Conservation (phyloP, 37 sponge, comb jelly and placozoan species). For the Petrosia ficiformis region DNA sequence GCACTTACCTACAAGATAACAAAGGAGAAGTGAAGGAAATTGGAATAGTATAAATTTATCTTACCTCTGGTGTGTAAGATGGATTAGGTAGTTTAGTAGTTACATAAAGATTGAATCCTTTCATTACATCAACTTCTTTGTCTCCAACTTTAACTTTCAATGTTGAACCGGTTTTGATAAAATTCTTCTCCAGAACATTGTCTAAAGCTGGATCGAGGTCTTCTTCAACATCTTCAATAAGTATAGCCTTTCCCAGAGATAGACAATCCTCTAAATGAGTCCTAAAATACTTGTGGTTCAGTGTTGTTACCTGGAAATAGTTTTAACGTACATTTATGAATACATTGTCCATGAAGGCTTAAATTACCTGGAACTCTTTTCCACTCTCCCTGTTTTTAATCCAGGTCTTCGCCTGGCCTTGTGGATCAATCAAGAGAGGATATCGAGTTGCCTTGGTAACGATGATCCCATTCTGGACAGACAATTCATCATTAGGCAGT, state of each 20-base stretch:
- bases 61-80: slow-evolving; percentile 96
- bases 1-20: slow-evolving; percentile 60
- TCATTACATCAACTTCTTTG: slow-evolving; percentile 99
- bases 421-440: slow-evolving; percentile 97
- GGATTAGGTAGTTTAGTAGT: slow-evolving; percentile 99
- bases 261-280: slow-evolving; percentile 94
- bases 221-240: slow-evolving; percentile 98
- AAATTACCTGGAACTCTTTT: slow-evolving; percentile 29
- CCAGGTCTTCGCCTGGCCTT: slow-evolving; percentile 98
- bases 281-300: slow-evolving; percentile 98
- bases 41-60: neutral
- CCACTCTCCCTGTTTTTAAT: slow-evolving; percentile 87
- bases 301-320: slow-evolving; percentile 56
- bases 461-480: slow-evolving; percentile 98
- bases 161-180: slow-evolving; percentile 92
- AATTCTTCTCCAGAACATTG: slow-evolving; percentile 99
- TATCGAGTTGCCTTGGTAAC: slow-evolving; percentile 98
- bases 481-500: slow-evolving; percentile 98
- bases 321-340: too few species aligned
- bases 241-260: slow-evolving; percentile 90
- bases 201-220: slow-evolving; percentile 98
- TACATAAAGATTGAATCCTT: slow-evolving; percentile 96
- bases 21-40: neutral
- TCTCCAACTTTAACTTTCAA: slow-evolving; percentile 99
- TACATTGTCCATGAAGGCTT: neutral